Evolutionary conservation across 53 echinoderm and acorn worm genomes (phyloP).

Genomic region (Astropecten irregularis): DNA sequence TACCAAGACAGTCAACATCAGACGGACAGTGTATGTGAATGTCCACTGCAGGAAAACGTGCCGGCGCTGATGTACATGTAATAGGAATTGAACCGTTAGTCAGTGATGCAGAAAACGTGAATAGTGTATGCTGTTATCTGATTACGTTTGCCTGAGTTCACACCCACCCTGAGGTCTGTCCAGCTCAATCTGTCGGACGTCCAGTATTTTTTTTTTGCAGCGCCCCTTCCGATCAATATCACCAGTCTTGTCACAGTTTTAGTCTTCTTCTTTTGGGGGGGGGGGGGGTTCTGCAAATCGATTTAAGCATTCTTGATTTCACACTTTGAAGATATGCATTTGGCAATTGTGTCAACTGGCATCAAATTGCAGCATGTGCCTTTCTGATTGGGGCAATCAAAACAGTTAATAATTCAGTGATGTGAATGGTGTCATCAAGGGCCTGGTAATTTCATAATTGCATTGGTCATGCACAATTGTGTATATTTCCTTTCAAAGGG

Average conservation of each 20-base stretch:
- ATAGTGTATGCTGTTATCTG: background rate
- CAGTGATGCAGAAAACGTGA: background rate
- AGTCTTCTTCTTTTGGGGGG: background rate
- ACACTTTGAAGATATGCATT: too few relatives aligned
- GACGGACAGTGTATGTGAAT: too few relatives aligned
- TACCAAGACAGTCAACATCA: too few relatives aligned
- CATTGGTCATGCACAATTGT: too few relatives aligned
- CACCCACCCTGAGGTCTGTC: background rate
- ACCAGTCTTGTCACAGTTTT: background rate
- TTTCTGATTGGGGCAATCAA: too few relatives aligned
- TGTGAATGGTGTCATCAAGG: too few relatives aligned
- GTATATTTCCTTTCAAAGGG: too few relatives aligned
- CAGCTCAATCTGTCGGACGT: too few relatives aligned
- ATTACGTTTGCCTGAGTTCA: background rate
- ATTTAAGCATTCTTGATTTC: constrained; percentile 21
- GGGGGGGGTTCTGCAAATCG: constrained; percentile 21
- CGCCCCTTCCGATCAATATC: background rate
- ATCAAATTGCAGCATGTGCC: too few relatives aligned
- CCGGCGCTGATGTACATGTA: background rate
- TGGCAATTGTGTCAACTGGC: too few relatives aligned
- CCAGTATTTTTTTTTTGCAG: background rate
- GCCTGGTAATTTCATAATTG: too few relatives aligned
- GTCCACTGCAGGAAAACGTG: background rate
- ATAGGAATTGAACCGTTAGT: background rate
- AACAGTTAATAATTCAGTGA: too few relatives aligned